Evolutionary conservation across 2,113 vertebrate genomes (phyloP), one percentile per base, ranked within the genome.

Genomic region (Sinosuthora webbiana): DNA sequence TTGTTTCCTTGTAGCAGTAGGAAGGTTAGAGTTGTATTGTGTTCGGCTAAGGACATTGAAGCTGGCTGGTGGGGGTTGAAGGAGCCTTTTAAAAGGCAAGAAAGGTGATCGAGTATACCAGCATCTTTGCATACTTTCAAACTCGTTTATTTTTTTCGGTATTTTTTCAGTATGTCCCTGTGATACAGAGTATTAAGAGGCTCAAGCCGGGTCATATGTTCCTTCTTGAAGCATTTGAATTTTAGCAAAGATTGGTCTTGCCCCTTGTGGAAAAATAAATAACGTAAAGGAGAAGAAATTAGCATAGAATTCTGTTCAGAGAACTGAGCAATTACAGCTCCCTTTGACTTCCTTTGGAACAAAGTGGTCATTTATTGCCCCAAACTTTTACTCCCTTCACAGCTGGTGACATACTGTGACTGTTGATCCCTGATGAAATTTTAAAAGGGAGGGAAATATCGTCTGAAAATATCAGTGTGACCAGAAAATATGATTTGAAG

Each of bases 21-120:
- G 1, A 7, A 7, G 6, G 4, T 42, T 30, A 13, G 28, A 9
- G 17, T 27, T 23, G 33, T 15, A 0, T 10, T 24, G 24, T 9
- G 3, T 7, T 18, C 3, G 0, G 13, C 13, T 20, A 2, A 9
- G 2, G 3, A 42, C 57, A 23, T 30, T 15, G 13, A 5, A 6
- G 42, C 9, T 49, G 39, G 6, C 18, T 25, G 33, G 37, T 27
- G 37, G 6, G 55, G 28, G 21, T 1, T 9, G 28, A 57, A 59
- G 39, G 50, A 24, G 24, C 18, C 5, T 60, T 47, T 25, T 25
- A 3, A 33, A 42, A 50, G 42, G 47, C 31, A 17, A 12, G 27
- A 20, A n/a, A 10, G 1, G 20, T 2, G 22, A 7, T 50, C 3
- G 19, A 37, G 35, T 50, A 45, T 44, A 8, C 7, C 16, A 23